Evolutionary conservation across 2,113 vertebrate genomes (phyloP), one percentile per base, ranked within the genome.

Genomic region (Microtus oregoni): DNA sequence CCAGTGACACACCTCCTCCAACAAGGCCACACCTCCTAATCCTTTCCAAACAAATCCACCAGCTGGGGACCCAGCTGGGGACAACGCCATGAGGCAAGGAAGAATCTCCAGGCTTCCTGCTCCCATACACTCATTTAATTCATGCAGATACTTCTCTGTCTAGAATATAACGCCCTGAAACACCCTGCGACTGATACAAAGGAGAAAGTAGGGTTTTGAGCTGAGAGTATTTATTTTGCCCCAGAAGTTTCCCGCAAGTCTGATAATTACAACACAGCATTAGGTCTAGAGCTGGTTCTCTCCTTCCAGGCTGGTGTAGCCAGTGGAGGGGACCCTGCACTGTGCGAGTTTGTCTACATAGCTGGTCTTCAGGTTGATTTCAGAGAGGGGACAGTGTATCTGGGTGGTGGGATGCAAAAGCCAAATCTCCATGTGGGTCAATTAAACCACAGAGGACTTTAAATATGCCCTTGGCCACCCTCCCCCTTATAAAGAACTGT

Each of bases 41-140:
- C 35, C 2, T 5, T 82, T 82, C 35, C 35, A 58, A 61, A 38
- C 1, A 61, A 24, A 15, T 38, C 35, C 35, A 61, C 55, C 35
- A 38, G 61, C 55, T 38, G 20, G 20, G 3, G 52, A 7, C 9
- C 17, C 30, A 79, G 4, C 35, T n/a, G 30, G 52, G 41, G 75
- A 94, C 83, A 90, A 63, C 78, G 38, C 90, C 93, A 92, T 87
- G 87, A 94, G 63, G 77, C 77, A 86, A 76, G 87, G 65, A 1
- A 5, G 22, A 32, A 15, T 50, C 30, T 96, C n/a, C 8, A 35
- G 77, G 77, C 77, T 95, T 52, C 61, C 52, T 79, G 67, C 63
- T 24, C 73, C 67, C 47, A 78, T 88, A 76, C 73, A 47, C 85
- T 95, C 65, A 88, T 78, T 88, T 89, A 94, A 95, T 78, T 93